Conservation (phyloP, 2,113 vertebrate genomes). For the Barnardius zonarius region DNA sequence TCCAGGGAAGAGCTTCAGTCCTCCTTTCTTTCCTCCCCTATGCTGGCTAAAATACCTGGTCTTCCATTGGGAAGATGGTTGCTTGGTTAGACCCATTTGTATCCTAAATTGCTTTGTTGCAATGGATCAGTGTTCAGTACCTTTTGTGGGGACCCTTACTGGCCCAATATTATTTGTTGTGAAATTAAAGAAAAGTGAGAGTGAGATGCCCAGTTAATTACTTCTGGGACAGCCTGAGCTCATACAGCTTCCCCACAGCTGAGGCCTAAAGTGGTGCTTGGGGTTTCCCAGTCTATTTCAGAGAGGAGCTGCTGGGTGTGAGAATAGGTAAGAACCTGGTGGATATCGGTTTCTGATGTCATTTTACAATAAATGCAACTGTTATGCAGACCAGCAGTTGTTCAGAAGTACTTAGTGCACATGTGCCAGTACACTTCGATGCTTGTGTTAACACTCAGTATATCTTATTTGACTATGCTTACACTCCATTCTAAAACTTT, state of each 20-base stretch:
- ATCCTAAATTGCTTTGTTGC: not conserved
- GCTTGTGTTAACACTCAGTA: not conserved
- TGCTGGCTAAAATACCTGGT: not conserved
- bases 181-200: not conserved
- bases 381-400: not conserved
- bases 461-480: not conserved
- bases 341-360: not conserved
- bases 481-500: not conserved
- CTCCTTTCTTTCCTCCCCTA: not conserved
- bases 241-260: not conserved
- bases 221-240: not conserved
- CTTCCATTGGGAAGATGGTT: not conserved
- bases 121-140: not conserved
- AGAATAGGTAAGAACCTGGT: not conserved
- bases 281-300: not conserved
- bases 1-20: not conserved
- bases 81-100: not conserved
- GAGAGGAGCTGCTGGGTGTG: not conserved
- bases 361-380: not conserved
- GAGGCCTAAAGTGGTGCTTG: not conserved
- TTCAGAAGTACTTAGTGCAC: not conserved
- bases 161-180: not conserved
- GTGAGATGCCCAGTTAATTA: not conserved
- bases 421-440: rapidly evolving
- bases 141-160: not conserved